phyloP scores from a whole-genome alignment of 2,113 vertebrate species.

The Alligator sinensis region DNA sequence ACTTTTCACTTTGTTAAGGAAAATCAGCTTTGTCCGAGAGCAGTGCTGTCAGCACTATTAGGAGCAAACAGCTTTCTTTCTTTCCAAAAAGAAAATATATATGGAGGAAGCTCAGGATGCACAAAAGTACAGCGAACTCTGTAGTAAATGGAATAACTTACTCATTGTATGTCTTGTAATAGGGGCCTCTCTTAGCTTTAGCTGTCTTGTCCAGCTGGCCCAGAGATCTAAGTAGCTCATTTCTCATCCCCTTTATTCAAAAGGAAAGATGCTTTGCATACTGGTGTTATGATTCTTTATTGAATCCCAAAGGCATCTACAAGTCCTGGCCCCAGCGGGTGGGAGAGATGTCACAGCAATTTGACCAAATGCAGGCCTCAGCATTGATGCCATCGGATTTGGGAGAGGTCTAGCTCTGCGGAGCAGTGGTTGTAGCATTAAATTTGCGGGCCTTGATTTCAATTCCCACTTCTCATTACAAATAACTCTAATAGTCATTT shows the following conservation, averaged over 20 bases:
- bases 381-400: neutral
- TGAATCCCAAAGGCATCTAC: neutral
- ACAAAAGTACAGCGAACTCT: neutral
- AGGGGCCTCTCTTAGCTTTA: neutral
- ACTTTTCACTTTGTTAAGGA: neutral
- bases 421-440: neutral
- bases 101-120: neutral
- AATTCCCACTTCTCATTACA: neutral
- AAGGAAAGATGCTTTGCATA: neutral
- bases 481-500: too few relatives aligned
- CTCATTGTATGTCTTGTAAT: neutral
- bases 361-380: neutral
- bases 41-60: fast-evolving
- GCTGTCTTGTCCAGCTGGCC: neutral
- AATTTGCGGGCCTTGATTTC: neutral
- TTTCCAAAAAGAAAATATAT: neutral
- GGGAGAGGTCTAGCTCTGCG: neutral
- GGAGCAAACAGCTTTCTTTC: neutral
- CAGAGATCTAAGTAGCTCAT: neutral
- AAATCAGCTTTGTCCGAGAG: neutral
- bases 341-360: neutral
- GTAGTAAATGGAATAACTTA: neutral
- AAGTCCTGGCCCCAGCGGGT: neutral
- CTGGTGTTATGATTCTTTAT: neutral
- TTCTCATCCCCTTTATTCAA: neutral